Evolutionary conservation across 2,888 invertebrate genomes (phyloP), one percentile per base, ranked within the genome.

Genomic region (Drosophila paracracens): DNA sequence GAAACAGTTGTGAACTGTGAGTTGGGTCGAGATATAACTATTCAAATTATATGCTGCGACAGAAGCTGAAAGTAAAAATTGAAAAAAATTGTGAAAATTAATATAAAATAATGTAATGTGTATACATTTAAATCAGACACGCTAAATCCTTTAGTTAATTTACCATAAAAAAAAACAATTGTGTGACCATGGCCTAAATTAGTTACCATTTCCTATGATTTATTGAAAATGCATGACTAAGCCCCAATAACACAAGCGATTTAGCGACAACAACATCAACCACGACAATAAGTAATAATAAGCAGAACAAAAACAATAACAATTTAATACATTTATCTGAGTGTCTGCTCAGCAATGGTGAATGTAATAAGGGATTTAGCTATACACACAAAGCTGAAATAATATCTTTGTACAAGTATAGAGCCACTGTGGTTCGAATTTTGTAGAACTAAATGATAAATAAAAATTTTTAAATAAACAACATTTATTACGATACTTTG

Each of bases 141-240:
- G 29, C 40, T 57, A 21, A 31, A 16, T 6, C 29, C 21, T 53
- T 68, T 46, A 57, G 56, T 50, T 60, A 78, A 78, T 73, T 68
- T 59, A 43, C 68, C 43, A 35, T 29, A 62, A 35, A 62, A 29
- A 35, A 29, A 7, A n/a, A n/a, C 46, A 48, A 60, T 53, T 69
- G 21, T 38, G 35, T 67, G 66, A 27, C 70, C 79, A 79, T 74
- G 66, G 58, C 68, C 51, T 52, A 66, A 70, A 63, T 72, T 69
- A 53, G 54, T 61, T 70, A 64, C 69, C 61, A 73, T 71, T 79
- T 48, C 52, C 56, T 52, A 63, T 74, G 67, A 83, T 78, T 81
- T 78, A 78, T 72, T 72, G 62, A 65, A 86, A 83, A 78, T 75
- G 81, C 79, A 83, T 61, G 83, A 73, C 71, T 83, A 69, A 81